Conservation (phyloP, 2,888 invertebrate species). For the Cantharis flavilabris region DNA sequence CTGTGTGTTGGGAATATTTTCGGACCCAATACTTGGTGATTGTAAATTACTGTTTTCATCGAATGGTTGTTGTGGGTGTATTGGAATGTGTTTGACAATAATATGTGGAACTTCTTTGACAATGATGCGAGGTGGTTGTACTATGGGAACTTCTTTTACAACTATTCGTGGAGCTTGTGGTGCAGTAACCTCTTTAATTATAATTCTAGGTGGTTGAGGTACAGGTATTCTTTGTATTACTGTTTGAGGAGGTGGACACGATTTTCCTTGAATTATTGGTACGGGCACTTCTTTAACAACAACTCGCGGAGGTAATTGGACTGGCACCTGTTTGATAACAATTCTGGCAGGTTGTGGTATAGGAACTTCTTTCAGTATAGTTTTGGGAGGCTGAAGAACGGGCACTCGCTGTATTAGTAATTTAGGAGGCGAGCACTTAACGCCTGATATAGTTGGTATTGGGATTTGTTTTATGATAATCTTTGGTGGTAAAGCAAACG, state of each 20-base stretch:
- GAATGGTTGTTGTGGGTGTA: background rate
- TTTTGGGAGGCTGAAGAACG: background rate
- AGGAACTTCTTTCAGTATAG: background rate
- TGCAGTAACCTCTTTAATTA: conserved; percentile 8
- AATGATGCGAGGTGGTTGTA: conserved; percentile 7
- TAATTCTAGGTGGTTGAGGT: conserved; percentile 5
- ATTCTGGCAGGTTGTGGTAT: background rate
- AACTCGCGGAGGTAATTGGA: background rate
- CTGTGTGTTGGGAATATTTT: background rate
- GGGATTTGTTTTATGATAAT: conserved; percentile 4
- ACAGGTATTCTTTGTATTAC: conserved; percentile 5
- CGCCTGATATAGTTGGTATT: background rate
- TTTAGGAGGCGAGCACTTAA: conserved; percentile 4
- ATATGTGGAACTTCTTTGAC: background rate
- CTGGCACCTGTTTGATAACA: background rate
- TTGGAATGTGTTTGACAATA: conserved; percentile 3
- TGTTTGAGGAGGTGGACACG: background rate
- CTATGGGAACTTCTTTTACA: conserved; percentile 1
- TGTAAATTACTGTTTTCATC: background rate
- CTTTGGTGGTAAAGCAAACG: conserved; percentile 1
- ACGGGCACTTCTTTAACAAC: background rate
- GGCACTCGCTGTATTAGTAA: background rate
- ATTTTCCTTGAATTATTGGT: background rate
- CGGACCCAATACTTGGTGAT: background rate
- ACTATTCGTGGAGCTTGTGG: conserved; percentile 9